Conservation (phyloP, 37 sponge, comb jelly and placozoan species). For the Oopsacas minuta region DNA sequence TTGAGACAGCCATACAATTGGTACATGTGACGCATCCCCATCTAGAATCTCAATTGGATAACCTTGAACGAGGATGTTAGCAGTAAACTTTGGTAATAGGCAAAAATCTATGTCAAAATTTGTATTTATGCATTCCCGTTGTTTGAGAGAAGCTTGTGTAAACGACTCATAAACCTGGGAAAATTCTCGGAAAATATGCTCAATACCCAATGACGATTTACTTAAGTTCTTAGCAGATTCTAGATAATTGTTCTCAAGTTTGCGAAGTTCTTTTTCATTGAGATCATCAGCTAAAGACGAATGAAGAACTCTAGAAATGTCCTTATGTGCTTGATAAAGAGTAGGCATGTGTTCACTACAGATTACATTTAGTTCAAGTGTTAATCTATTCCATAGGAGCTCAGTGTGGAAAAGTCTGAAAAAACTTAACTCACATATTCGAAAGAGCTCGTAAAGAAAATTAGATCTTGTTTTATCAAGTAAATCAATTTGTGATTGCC, state of each 20-base stretch:
- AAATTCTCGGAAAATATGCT: slow-evolving; percentile 19
- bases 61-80: slow-evolving; percentile 22
- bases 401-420: no score
- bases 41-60: slow-evolving; percentile 24
- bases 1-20: slow-evolving; percentile 18
- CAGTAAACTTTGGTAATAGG: slow-evolving; percentile 20
- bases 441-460: no score
- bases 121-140: neutral
- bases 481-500: neutral
- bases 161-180: neutral
- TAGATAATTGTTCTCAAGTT: neutral
- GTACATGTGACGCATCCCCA: slow-evolving; percentile 33
- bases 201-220: slow-evolving; percentile 5
- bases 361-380: no score
- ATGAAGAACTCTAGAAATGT: no score
- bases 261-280: neutral
- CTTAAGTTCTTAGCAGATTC: neutral
- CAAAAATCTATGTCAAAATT: no score
- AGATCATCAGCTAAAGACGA: neutral
- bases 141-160: neutral
- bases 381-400: no score
- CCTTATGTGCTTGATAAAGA: no score
- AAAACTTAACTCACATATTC: no score
- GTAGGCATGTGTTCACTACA: no score
- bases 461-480: no score